These are phyloP conservation scores for Rhinatrema bivittatum DNA, from an alignment of 2,797 vertebrate species.

Conservation along the genomic window DNA sequence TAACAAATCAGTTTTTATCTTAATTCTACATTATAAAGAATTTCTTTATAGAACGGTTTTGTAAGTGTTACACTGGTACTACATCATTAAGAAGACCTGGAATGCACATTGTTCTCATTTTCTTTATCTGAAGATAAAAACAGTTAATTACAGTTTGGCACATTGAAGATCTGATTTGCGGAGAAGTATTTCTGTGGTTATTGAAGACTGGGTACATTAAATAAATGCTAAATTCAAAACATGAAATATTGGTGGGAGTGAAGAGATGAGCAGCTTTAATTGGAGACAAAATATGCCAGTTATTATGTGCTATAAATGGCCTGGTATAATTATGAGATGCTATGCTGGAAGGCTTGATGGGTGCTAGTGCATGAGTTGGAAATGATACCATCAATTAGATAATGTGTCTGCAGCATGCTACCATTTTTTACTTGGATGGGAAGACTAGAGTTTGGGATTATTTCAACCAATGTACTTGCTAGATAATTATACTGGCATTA, in stretches of 20 bases:
- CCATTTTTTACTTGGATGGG: too few relatives aligned
- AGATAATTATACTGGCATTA: too few relatives aligned
- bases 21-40: too few relatives aligned
- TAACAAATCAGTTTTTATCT: too few relatives aligned
- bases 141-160: conserved; percentile 26
- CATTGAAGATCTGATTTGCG: conserved; percentile 38
- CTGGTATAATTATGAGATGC: conserved; percentile 29
- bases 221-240: conserved; percentile 49
- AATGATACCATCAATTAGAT: too few relatives aligned
- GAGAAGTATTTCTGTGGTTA: conserved; percentile 41
- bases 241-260: conserved; percentile 39
- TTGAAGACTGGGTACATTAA: conserved; percentile 38
- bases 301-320: conserved; percentile 46
- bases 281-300: conserved; percentile 46
- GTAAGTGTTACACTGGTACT: too few relatives aligned
- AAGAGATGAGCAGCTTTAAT: conserved; percentile 55
- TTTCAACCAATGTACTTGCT: too few relatives aligned
- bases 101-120: conserved; percentile 14
- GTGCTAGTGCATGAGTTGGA: conserved; percentile 9
- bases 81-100: conserved; percentile 4
- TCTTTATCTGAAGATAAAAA: conserved; percentile 23
- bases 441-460: too few relatives aligned
- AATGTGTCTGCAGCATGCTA: too few relatives aligned
- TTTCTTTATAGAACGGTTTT: too few relatives aligned
- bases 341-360: conserved; percentile 30